A percentile compares a stretch with the other conserved stretches of the same genome.
phyloP scores from a whole-genome alignment of 1,140 invertebrate species.

The Lordiphosa stackelbergi region DNA sequence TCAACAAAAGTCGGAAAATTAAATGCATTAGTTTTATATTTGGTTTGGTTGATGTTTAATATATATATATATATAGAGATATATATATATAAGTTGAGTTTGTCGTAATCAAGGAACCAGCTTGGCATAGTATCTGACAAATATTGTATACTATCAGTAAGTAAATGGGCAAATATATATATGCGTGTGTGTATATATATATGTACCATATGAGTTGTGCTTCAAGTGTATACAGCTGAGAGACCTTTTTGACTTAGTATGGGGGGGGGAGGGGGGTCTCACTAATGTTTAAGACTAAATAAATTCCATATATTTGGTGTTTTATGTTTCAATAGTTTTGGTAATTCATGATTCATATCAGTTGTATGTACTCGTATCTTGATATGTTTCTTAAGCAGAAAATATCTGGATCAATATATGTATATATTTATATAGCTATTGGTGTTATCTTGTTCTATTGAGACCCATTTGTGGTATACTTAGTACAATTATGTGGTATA shows the following conservation, averaged over 20 bases:
- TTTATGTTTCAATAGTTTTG: slow-evolving; percentile 9
- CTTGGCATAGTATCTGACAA: slow-evolving; percentile 4
- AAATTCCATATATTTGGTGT: slow-evolving; percentile 28
- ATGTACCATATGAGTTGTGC: not conserved
- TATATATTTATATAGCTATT: not conserved
- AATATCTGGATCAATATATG: slow-evolving; percentile 1
- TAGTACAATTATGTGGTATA: no score
- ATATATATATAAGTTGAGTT: slow-evolving; percentile 1
- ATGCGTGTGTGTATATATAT: not conserved
- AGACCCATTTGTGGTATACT: no score
- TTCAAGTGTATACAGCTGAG: not conserved
- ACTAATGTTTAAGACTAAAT: slow-evolving; percentile 18
- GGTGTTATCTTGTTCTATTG: not conserved
- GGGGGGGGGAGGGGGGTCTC: not conserved
- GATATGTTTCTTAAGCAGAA: slow-evolving; percentile 24
- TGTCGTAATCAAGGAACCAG: slow-evolving; percentile 9
- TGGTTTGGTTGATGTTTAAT: not conserved
- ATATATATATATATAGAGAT: slow-evolving; percentile 1
- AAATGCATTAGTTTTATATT: slow-evolving; percentile 27
- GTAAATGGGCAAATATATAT: not conserved
- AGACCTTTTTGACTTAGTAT: slow-evolving; percentile 1
- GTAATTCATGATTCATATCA: slow-evolving; percentile 18
- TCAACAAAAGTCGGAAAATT: slow-evolving; percentile 6
- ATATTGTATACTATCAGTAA: no score
- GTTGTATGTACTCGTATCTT: slow-evolving; percentile 11